These are phyloP conservation scores for Pachycephus smyrnensis DNA, from an alignment of 2,888 invertebrate genomes.

Conservation along the genomic window DNA sequence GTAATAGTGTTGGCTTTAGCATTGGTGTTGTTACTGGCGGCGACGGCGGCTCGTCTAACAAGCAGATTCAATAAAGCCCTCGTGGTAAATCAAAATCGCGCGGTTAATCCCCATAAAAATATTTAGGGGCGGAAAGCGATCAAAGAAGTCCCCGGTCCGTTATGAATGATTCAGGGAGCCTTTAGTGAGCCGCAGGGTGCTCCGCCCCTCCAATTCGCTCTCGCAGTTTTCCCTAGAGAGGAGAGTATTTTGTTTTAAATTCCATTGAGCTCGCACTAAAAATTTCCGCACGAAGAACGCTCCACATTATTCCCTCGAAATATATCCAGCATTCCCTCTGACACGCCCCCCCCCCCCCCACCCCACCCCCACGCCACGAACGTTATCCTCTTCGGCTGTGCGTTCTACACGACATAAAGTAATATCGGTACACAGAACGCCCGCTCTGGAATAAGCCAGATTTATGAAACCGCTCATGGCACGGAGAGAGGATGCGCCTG, in stretches of 20 bases:
- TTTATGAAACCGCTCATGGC: neutral
- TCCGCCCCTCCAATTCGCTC: neutral
- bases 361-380: neutral
- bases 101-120: conserved; percentile 5
- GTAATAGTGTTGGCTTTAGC: neutral
- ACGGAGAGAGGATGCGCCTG: neutral
- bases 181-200: neutral
- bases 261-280: neutral
- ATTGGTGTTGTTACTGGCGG: neutral
- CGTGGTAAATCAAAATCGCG: neutral
- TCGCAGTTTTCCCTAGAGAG: neutral
- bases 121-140: conserved; percentile 1
- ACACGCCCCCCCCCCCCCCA: neutral
- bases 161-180: conserved; percentile 5
- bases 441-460: neutral
- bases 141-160: conserved; percentile 1
- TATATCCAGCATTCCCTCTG: neutral
- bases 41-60: neutral
- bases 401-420: neutral
- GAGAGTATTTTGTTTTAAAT: neutral
- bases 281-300: neutral
- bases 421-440: neutral
- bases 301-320: neutral
- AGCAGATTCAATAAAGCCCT: neutral
- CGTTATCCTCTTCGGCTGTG: neutral